These are phyloP conservation scores for Heliconius congener DNA, from an alignment of 1,140 invertebrate genomes.

Conservation along the genomic window DNA sequence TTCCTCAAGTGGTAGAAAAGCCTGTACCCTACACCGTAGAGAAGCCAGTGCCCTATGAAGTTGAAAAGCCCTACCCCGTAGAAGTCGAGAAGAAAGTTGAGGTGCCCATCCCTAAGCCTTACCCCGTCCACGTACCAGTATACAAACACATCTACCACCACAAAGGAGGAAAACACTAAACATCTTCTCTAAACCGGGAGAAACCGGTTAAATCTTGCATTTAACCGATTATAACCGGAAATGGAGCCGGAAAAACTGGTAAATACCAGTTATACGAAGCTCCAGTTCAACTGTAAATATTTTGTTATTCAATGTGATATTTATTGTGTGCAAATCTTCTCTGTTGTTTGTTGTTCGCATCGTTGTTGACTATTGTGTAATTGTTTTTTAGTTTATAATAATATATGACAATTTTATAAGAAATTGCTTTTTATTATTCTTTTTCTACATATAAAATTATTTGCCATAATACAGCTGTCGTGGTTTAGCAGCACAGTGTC, in stretches of 20 bases:
- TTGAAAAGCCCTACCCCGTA: slow-evolving; percentile 89
- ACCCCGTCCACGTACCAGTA: slow-evolving; percentile 89
- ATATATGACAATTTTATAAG: slow-evolving; percentile 24
- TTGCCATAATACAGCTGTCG: no score
- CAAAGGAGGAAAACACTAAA: slow-evolving; percentile 81
- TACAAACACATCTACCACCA: slow-evolving; percentile 91
- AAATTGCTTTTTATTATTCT: neutral
- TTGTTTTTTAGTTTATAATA: slow-evolving; percentile 60
- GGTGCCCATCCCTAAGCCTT: slow-evolving; percentile 88
- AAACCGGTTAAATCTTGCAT: slow-evolving; percentile 25
- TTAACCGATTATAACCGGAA: slow-evolving; percentile 36
- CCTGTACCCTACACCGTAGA: slow-evolving; percentile 89
- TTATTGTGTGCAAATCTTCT: slow-evolving; percentile 73
- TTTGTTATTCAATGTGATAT: slow-evolving; percentile 75
- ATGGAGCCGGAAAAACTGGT: neutral
- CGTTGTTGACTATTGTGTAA: slow-evolving; percentile 78
- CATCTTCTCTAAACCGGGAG: slow-evolving; percentile 50
- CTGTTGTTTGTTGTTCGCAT: slow-evolving; percentile 69
- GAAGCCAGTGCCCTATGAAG: slow-evolving; percentile 88
- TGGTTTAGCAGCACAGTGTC: no score
- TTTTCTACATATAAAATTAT: neutral
- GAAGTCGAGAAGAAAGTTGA: slow-evolving; percentile 90
- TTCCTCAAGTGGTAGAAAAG: slow-evolving; percentile 85
- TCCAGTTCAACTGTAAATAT: slow-evolving; percentile 56
- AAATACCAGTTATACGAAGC: neutral